These are phyloP conservation scores for Gymnocephalus cernua DNA, from an alignment of 2,113 vertebrate species.

Conservation along the genomic window DNA sequence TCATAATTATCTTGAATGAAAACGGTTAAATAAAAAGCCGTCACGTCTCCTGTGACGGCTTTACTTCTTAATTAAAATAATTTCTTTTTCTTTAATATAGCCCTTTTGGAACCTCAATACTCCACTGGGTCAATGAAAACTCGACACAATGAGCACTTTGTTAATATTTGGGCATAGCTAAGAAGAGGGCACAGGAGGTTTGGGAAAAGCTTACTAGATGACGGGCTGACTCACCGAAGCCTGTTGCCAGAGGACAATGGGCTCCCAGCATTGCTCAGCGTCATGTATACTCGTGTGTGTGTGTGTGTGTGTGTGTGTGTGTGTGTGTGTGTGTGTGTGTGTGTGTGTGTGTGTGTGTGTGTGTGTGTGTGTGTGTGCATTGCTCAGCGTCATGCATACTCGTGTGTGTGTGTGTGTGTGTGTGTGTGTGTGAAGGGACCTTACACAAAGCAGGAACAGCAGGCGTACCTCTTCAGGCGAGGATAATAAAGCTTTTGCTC, in stretches of 20 bases:
- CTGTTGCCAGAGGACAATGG: slow-evolving; percentile 50
- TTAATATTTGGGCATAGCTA: slow-evolving; percentile 75
- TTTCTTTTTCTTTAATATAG: slow-evolving; percentile 5
- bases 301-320: not conserved
- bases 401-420: not conserved
- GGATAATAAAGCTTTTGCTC: slow-evolving; percentile 47
- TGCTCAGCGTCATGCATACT: no score
- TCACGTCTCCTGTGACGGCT: slow-evolving; percentile 43
- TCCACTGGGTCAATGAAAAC: slow-evolving; percentile 60
- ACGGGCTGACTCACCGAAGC: slow-evolving; percentile 38
- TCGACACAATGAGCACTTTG: slow-evolving; percentile 79
- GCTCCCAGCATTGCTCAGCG: slow-evolving; percentile 27
- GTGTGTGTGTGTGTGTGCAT: not conserved
- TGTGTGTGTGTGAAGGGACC: slow-evolving; percentile 34
- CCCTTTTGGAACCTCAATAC: slow-evolving; percentile 32
- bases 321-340: not conserved
- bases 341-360: slow-evolving; percentile 2
- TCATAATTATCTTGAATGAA: slow-evolving; percentile 47
- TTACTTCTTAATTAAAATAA: slow-evolving; percentile 68
- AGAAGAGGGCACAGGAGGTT: slow-evolving; percentile 58
- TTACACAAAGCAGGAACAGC: slow-evolving; percentile 50
- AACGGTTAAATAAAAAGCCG: slow-evolving; percentile 44
- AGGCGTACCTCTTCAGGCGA: slow-evolving; percentile 19
- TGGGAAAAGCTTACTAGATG: slow-evolving; percentile 71
- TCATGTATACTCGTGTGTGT: not conserved